Evolutionary conservation across 2,797 vertebrate species (phyloP).

Genomic region (Alcedo quadribrachys): DNA sequence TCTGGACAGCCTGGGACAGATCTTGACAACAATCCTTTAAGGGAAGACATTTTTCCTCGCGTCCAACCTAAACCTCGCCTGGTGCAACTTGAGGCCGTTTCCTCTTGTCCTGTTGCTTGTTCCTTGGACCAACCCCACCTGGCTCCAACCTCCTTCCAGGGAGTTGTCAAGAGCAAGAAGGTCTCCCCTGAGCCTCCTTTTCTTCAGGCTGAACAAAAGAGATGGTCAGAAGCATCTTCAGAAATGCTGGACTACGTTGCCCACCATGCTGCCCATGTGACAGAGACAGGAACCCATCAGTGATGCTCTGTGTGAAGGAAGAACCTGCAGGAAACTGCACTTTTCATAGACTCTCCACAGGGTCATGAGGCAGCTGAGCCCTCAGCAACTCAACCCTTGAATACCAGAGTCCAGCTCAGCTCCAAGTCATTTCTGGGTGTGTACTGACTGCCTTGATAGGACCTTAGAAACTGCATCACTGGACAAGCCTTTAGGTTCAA

Average conservation of each 20-base stretch:
- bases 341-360: not conserved
- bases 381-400: not conserved
- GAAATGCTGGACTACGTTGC: rapidly evolving
- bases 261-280: rapidly evolving
- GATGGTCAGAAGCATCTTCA: not conserved
- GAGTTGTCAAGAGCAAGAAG: not conserved
- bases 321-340: rapidly evolving
- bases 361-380: not conserved
- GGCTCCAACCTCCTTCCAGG: not conserved
- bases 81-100: not conserved
- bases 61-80: not conserved
- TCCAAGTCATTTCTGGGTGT: not conserved
- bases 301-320: not conserved
- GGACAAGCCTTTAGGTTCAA: not conserved
- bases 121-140: not conserved
- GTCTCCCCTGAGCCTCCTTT: not conserved
- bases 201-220: not conserved
- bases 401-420: not conserved
- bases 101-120: not conserved
- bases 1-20: not conserved
- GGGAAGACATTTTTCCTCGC: not conserved
- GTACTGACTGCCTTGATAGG: not conserved
- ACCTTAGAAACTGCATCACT: not conserved
- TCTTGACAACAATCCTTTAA: not conserved
- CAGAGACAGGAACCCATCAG: rapidly evolving